Conservation (phyloP, 2,113 vertebrate genomes). For the Empidonax alnorum region DNA sequence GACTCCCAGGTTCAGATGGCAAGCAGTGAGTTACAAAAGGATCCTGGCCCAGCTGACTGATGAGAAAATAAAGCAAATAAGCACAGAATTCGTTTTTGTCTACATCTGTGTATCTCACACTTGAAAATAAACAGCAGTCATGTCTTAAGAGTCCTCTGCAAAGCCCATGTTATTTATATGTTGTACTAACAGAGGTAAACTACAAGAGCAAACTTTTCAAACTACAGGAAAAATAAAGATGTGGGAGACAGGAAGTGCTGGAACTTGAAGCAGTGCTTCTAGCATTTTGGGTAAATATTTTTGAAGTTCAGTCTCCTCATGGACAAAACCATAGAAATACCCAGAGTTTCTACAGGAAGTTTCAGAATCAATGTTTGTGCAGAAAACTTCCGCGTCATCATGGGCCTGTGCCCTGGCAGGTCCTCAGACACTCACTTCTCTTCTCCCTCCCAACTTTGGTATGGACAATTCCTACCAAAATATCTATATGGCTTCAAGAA, state of each 20-base stretch:
- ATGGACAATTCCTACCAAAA: background rate
- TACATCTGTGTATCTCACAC: background rate
- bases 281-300: slow-evolving; percentile 16
- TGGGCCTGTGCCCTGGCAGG: background rate
- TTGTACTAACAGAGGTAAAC: background rate
- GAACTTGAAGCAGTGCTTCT: background rate
- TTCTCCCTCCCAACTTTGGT: background rate
- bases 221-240: slow-evolving; percentile 18
- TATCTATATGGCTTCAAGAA: background rate
- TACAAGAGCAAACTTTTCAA: background rate
- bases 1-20: background rate
- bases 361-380: slow-evolving; percentile 1
- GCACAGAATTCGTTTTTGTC: background rate
- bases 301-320: background rate
- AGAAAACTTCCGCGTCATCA: background rate
- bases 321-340: slow-evolving; percentile 5
- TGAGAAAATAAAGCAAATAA: background rate
- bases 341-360: background rate
- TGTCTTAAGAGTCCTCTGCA: background rate
- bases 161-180: background rate
- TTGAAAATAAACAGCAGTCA: background rate
- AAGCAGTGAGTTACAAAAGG: background rate
- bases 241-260: slow-evolving; percentile 17
- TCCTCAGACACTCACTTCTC: background rate
- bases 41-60: background rate